Conservation (phyloP, 2,113 vertebrate genomes). For the Hypanus sabinus region DNA sequence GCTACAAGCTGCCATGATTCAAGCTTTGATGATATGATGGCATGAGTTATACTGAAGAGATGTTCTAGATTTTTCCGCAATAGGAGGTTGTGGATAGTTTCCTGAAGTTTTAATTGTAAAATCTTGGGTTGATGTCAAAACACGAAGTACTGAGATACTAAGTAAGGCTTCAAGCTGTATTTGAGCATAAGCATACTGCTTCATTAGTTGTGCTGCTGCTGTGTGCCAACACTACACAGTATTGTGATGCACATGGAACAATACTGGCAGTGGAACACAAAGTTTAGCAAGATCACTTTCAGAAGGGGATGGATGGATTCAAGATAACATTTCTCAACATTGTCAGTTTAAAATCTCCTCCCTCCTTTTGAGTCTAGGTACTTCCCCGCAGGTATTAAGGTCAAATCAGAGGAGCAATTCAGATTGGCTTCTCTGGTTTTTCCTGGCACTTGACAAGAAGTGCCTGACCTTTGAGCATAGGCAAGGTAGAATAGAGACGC, state of each 20-base stretch:
- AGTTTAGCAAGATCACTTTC: not conserved
- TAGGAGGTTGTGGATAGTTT: not conserved
- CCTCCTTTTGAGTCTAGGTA: not conserved
- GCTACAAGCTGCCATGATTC: constrained; percentile 25
- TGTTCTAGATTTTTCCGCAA: no score
- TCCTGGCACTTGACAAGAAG: not conserved
- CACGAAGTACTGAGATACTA: not conserved
- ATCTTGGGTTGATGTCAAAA: not conserved
- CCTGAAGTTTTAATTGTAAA: not conserved
- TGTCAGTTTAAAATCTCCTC: not conserved
- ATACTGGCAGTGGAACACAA: not conserved
- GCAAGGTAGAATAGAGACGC: not conserved
- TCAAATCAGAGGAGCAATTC: not conserved
- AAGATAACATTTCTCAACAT: not conserved
- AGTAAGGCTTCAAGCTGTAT: not conserved
- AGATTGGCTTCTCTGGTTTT: no score
- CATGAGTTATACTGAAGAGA: constrained; percentile 5
- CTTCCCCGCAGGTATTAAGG: not conserved
- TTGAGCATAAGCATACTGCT: constrained; percentile 12
- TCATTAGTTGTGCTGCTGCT: not conserved
- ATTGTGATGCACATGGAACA: not conserved
- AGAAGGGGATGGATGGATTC: not conserved
- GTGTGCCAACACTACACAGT: not conserved
- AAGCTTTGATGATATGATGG: not conserved
- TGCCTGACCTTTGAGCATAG: not conserved